Percentiles rank a stretch among this genome's conserved stretches.
These are phyloP conservation scores for Uropsilus gracilis DNA, from an alignment of 2,113 vertebrate genomes.

Conservation along the genomic window DNA sequence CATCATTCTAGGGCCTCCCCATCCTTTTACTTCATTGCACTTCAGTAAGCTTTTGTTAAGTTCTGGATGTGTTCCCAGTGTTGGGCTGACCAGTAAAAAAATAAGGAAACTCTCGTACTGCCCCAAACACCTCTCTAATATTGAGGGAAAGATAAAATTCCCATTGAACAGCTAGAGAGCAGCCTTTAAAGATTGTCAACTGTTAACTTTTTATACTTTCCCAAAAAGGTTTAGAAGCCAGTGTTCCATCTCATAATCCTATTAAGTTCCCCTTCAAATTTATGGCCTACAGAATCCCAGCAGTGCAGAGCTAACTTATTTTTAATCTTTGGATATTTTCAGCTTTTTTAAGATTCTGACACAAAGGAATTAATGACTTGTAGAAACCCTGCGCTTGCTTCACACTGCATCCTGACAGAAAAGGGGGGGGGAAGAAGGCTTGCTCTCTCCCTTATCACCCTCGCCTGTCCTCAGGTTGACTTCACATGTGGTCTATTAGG, in stretches of 20 bases:
- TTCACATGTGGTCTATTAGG: conserved; percentile 57
- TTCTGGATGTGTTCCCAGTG: background rate
- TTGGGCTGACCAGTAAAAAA: background rate
- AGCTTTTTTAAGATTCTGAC: conserved; percentile 58
- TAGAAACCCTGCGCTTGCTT: background rate
- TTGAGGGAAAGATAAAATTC: conserved; percentile 29
- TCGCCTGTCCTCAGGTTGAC: conserved; percentile 59
- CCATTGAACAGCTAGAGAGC: conserved; percentile 21
- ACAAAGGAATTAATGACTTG: conserved; percentile 49
- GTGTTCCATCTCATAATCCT: conserved; percentile 60
- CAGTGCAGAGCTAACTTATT: conserved; percentile 47
- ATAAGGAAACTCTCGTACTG: background rate
- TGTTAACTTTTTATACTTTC: conserved; percentile 40
- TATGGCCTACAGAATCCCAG: conserved; percentile 58
- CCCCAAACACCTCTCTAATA: conserved; percentile 38
- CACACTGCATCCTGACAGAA: conserved; percentile 49
- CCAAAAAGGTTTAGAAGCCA: conserved; percentile 26
- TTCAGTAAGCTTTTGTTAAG: background rate
- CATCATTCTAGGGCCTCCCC: background rate
- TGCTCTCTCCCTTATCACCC: conserved; percentile 51
- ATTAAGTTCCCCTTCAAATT: conserved; percentile 62
- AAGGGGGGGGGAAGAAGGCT: background rate
- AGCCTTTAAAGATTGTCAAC: conserved; percentile 41
- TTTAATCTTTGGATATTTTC: conserved; percentile 67
- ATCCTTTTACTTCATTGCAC: background rate